Conservation (phyloP, 2,113 vertebrate species). For the Tragulus kanchil region DNA sequence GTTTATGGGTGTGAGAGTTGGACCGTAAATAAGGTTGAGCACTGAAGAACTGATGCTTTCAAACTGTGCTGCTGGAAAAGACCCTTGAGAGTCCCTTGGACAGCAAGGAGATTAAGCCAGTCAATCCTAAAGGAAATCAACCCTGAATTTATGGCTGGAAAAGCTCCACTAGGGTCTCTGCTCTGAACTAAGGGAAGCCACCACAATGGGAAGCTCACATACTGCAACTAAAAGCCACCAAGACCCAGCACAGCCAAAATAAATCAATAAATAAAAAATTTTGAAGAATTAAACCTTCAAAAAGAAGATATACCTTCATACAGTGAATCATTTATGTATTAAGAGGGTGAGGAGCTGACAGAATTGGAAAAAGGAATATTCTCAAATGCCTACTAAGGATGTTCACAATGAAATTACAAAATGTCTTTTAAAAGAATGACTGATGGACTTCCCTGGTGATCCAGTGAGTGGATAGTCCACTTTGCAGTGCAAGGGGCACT, state of each 20-base stretch:
- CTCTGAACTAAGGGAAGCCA: not conserved
- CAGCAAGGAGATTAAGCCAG: not conserved
- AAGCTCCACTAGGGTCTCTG: not conserved
- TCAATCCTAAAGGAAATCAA: not conserved
- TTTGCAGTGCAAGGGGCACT: too few relatives aligned
- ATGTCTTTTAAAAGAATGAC: conserved; percentile 44
- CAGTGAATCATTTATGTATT: too few relatives aligned
- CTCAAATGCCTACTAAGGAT: not conserved
- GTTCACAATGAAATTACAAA: not conserved
- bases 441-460: too few relatives aligned
- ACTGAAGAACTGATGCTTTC: not conserved
- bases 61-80: not conserved
- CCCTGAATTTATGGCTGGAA: too few relatives aligned
- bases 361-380: not conserved
- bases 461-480: too few relatives aligned
- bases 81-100: not conserved
- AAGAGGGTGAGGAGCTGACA: not conserved
- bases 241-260: not conserved
- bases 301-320: not conserved
- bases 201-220: not conserved
- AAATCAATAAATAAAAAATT: not conserved
- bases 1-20: not conserved
- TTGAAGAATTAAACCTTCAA: not conserved
- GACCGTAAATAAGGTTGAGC: not conserved
- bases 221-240: too few relatives aligned